Evolutionary conservation across 2,113 vertebrate species (phyloP), one percentile per base, ranked within the genome.

Genomic region (Elachura formosa): DNA sequence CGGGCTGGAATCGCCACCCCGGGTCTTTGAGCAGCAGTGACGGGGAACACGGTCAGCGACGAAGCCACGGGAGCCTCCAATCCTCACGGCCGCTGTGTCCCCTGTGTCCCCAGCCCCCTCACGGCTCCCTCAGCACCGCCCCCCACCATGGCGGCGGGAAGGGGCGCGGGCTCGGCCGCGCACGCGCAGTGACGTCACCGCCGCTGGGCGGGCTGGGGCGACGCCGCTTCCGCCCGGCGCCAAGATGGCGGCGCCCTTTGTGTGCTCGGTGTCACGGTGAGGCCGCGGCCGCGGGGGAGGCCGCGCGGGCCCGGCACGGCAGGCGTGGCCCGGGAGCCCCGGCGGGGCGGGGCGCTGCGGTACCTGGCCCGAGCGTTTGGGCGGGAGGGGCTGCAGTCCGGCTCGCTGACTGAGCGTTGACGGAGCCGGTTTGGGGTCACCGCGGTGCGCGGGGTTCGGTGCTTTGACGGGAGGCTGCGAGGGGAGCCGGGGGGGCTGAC

Each of bases 161-260:
- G 41, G 36, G 25, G 36, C 14, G n/a, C 23, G 26, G 14, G 2
- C 8, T 8, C 4, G 4, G 10, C 12, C 1, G 45, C 95, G 75
- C 96, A 73, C 43, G 96, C 95, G 95, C 63, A 2, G 0, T 6
- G 9, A 29, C 51, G 83, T 0, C 9, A 31, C 45, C 6, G 28
- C 33, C 38, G 15, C 61, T 55, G 68, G 71, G 69, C 36, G 93
- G 94, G 54, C 88, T 25, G 1, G 73, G 80, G 86, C 48, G 89
- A 78, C 94, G 96, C 95, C 97, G 96, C 90, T 98, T 98, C 97
- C 97, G 97, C 97, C 98, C 97, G 96, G 21, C 25, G 91, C 79
- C 61, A 96, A 97, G 84, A 98, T 98, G 98, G 98, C 97, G 97
- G 97, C 97, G 98, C 98, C 97, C 97, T 97, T 97, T 97, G 97